Conservation (phyloP, 2,888 invertebrate genomes). For the Brachylomia viminalis region DNA sequence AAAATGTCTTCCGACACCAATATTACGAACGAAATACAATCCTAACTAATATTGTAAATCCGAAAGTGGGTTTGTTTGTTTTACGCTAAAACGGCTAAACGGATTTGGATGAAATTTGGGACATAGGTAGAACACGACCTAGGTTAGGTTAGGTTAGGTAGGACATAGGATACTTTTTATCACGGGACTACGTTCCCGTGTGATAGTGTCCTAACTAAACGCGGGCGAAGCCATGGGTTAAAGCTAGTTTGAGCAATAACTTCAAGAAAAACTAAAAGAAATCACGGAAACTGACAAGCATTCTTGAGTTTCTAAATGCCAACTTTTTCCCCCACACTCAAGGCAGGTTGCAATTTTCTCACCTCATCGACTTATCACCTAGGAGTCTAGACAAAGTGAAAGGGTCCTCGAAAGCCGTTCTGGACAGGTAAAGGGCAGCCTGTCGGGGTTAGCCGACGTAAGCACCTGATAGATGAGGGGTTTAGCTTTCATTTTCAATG, state of each 20-base stretch:
- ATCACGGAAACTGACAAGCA: slow-evolving; percentile 12
- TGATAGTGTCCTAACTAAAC: no score
- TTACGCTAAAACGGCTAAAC: no score
- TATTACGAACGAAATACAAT: no score
- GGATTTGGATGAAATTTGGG: no score
- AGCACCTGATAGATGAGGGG: slow-evolving; percentile 50
- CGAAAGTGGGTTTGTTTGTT: no score
- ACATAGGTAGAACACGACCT: no score
- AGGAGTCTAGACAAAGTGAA: slow-evolving; percentile 55
- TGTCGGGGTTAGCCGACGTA: slow-evolving; percentile 49
- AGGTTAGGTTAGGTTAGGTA: no score
- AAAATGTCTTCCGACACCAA: background rate
- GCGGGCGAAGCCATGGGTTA: no score
- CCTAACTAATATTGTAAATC: no score
- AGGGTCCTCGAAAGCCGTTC: slow-evolving; percentile 62
- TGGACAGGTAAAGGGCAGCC: slow-evolving; percentile 53
- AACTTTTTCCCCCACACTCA: slow-evolving; percentile 1
- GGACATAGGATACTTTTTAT: no score
- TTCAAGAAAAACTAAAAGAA: slow-evolving; percentile 21
- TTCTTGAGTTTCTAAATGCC: slow-evolving; percentile 43
- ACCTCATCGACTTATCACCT: slow-evolving; percentile 57
- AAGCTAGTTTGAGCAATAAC: no score
- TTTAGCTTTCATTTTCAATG: slow-evolving; percentile 54
- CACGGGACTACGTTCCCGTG: no score
- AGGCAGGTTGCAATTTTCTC: slow-evolving; percentile 57